These are phyloP conservation scores for Trachops cirrhosus DNA, from an alignment of 2,797 vertebrate genomes.

Conservation along the genomic window DNA sequence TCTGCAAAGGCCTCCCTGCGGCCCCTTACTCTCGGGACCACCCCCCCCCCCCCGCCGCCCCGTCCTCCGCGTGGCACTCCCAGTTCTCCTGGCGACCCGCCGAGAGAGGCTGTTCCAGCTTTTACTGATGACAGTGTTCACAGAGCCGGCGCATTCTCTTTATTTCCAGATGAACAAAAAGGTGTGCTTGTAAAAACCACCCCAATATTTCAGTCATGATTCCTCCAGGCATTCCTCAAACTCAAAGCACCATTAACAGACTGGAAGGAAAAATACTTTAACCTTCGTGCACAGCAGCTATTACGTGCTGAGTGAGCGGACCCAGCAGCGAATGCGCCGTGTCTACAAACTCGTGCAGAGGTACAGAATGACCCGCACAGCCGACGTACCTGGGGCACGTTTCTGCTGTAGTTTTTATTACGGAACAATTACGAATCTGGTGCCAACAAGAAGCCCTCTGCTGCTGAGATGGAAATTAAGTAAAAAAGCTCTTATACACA, in stretches of 20 bases:
- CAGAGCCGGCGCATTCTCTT: not conserved
- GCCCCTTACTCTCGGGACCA: not conserved
- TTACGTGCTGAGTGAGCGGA: not conserved
- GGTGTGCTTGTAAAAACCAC: not conserved
- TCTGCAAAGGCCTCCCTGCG: not conserved
- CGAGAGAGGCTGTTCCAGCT: not conserved
- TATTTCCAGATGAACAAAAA: slow-evolving; percentile 25
- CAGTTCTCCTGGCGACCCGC: not conserved
- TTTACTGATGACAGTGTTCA: not conserved
- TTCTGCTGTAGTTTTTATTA: not conserved
- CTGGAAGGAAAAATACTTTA: not conserved
- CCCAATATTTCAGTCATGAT: not conserved
- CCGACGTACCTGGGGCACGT: not conserved
- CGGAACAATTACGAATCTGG: not conserved
- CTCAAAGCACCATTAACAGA: not conserved
- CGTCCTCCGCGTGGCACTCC: not conserved
- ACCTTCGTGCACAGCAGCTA: not conserved
- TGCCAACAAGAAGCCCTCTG: not conserved
- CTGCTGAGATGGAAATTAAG: slow-evolving; percentile 18
- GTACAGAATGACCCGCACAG: not conserved
- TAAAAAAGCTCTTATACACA: not conserved
- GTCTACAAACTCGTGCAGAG: not conserved
- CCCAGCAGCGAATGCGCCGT: not conserved
- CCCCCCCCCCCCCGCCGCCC: no score
- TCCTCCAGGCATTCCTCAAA: not conserved